Conservation (phyloP, 2,888 invertebrate genomes). For the Achlya flavicornis region DNA sequence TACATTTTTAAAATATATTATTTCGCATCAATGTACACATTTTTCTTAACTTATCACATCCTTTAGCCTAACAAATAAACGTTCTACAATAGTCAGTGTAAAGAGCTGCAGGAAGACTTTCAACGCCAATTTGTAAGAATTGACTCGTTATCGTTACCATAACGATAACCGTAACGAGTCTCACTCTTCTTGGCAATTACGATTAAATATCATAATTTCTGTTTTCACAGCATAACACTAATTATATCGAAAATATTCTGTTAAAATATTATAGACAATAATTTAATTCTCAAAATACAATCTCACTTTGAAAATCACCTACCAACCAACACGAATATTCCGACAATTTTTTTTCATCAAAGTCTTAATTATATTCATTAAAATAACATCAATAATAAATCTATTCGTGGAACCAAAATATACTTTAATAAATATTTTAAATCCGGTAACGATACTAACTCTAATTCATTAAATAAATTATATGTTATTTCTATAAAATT, state of each 20-base stretch:
- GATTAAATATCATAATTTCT: constrained; percentile 67
- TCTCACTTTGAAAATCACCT: constrained; percentile 57
- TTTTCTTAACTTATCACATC: constrained; percentile 78
- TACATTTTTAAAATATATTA: constrained; percentile 61
- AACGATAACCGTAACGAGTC: constrained; percentile 22
- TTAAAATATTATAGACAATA: constrained; percentile 72
- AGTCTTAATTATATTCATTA: neutral
- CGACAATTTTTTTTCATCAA: constrained; percentile 19
- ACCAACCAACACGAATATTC: constrained; percentile 53
- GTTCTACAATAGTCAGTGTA: constrained; percentile 82
- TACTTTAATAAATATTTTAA: no score
- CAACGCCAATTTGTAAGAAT: constrained; percentile 60
- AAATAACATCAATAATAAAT: neutral
- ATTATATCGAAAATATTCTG: constrained; percentile 78
- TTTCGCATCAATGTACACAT: constrained; percentile 67
- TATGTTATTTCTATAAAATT: neutral
- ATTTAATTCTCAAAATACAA: constrained; percentile 69
- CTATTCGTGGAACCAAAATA: neutral
- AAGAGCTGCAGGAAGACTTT: constrained; percentile 84
- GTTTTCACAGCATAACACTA: constrained; percentile 76
- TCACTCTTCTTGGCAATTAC: constrained; percentile 60
- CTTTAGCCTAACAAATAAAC: constrained; percentile 79
- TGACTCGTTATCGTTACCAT: constrained; percentile 22
- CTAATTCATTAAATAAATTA: neutral
- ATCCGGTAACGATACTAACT: neutral